These are phyloP conservation scores for Cantharis rufa DNA, from an alignment of 2,888 invertebrate genomes.

Conservation along the genomic window DNA sequence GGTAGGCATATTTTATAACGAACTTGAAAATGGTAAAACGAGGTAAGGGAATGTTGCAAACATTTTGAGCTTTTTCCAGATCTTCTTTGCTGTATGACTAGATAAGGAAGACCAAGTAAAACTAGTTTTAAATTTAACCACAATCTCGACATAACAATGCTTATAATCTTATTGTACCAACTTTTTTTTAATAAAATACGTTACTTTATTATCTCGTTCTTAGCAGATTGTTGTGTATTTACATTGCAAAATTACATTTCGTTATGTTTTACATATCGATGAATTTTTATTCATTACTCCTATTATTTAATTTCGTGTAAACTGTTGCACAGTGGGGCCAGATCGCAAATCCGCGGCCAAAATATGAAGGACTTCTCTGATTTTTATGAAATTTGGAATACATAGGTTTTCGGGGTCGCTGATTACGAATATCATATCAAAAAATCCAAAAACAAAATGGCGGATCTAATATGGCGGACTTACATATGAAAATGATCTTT, in stretches of 20 bases:
- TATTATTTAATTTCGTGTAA: neutral
- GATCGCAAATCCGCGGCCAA: too few relatives aligned
- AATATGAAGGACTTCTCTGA: too few relatives aligned
- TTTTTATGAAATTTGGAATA: too few relatives aligned
- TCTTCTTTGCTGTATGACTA: constrained; percentile 9
- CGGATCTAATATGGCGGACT: too few relatives aligned
- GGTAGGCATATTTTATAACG: neutral
- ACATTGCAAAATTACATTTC: neutral
- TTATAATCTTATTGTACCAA: constrained; percentile 23
- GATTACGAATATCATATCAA: too few relatives aligned
- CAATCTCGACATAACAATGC: constrained; percentile 35
- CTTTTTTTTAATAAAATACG: constrained; percentile 17
- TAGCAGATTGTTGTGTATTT: neutral
- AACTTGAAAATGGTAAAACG: neutral
- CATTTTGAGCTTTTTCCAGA: constrained; percentile 17
- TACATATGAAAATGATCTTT: too few relatives aligned
- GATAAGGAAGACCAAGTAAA: constrained; percentile 28
- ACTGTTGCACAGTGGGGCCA: too few relatives aligned
- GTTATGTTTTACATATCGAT: neutral
- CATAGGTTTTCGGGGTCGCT: too few relatives aligned
- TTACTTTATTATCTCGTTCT: constrained; percentile 11
- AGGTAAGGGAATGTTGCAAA: constrained; percentile 5
- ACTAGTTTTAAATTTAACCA: constrained; percentile 30
- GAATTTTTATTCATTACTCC: neutral
- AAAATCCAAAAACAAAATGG: too few relatives aligned